Conservation (phyloP, 1,140 invertebrate species). For the Calephelis nemesis region DNA sequence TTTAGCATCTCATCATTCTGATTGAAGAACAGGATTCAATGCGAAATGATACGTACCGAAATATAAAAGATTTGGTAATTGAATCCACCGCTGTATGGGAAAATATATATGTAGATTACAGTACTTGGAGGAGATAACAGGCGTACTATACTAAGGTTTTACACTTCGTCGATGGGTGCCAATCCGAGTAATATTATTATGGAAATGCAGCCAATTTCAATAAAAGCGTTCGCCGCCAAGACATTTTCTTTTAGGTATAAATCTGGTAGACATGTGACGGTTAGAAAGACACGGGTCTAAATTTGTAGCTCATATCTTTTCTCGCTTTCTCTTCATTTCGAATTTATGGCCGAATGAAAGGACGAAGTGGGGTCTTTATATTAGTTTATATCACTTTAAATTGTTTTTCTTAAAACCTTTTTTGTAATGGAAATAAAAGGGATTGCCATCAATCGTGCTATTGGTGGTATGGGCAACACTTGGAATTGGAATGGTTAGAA, state of each 20-base stretch:
- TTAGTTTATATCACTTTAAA: constrained; percentile 2
- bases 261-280: constrained; percentile 63
- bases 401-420: neutral
- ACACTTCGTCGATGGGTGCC: constrained; percentile 68
- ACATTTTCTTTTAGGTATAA: constrained; percentile 68
- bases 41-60: constrained; percentile 48
- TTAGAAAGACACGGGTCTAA: constrained; percentile 55
- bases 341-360: constrained; percentile 38
- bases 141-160: constrained; percentile 65
- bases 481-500: neutral
- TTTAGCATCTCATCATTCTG: constrained; percentile 39
- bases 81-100: constrained; percentile 55
- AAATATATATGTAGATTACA: constrained; percentile 67
- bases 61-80: constrained; percentile 69
- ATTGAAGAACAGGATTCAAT: constrained; percentile 37
- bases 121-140: constrained; percentile 57
- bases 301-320: constrained; percentile 67
- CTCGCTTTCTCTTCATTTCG: constrained; percentile 45
- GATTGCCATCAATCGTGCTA: neutral
- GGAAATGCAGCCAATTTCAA: constrained; percentile 73
- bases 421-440: neutral
- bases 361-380: constrained; percentile 7
- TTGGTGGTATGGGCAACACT: neutral
- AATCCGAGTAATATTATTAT: constrained; percentile 76
- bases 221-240: constrained; percentile 66